Base-by-base conservation (phyloP, 2,888 invertebrate species). In the Drosophila setosimentum region DNA sequence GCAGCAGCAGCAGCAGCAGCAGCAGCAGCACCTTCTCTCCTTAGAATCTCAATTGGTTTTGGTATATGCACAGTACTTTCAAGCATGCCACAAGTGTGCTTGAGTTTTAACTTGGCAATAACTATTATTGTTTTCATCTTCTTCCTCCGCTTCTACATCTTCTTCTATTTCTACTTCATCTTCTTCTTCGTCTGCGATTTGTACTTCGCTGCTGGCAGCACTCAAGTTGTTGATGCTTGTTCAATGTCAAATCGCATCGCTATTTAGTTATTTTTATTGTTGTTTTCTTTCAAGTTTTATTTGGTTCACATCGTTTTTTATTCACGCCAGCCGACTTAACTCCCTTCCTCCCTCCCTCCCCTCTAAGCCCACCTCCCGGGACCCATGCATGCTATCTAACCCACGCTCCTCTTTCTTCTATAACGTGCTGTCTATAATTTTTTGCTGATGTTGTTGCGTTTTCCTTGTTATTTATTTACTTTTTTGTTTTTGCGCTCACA, bases 271-370 rank as follows among this genome's bases (percentile, higher is more conserved):
- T 67, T 48, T 42, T 54, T 62, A 27, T 60, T 70, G 27, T 63
- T 67, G 45, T 60, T 66, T 54, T 55, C 60, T 64, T 50, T 60
- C 64, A 50, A 63, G 59, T 77, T 77, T 71, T 50, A 64, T 70
- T 71, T 80, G 53, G 61, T 78, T 73, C 73, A 72, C 73, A 77
- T 72, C 72, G 72, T 57, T 63, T 63, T 70, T 62, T 79, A 51
- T 42, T 60, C 68, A 55, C 49, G 68, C 57, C 37, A 45, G 59
- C 68, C 64, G 74, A 73, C 18, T 27, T 16, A 5, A 8, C 37
- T 35, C 21, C 21, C 8, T 3, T 3, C 21, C 11, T 11, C 13
- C 21, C 4, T 0, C 3, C 16, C 21, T 1, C 8, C 24, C 16
- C 16, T 21, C 3, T 33, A 2, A 10, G 11, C 0, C 30, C 30